Evolutionary conservation across 1,140 invertebrate species (phyloP).

Genomic region (Pogonomyrmex californicus): DNA sequence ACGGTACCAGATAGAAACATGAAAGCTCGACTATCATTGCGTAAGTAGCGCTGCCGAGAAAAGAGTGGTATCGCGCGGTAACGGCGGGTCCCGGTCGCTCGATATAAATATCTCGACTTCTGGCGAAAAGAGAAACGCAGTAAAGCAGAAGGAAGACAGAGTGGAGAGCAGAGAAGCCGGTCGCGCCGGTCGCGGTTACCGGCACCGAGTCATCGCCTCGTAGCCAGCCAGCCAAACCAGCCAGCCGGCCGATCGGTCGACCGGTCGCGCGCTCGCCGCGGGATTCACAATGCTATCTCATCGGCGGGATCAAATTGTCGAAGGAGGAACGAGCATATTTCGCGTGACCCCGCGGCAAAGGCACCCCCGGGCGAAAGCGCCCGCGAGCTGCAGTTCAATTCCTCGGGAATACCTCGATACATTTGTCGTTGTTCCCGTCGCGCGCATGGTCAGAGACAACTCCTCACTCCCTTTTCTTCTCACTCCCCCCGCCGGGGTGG

Average conservation of each 20-base stretch:
- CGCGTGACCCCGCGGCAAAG: slow-evolving; percentile 83
- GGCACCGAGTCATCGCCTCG: slow-evolving; percentile 29
- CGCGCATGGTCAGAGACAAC: slow-evolving; percentile 55
- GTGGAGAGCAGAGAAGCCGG: background rate
- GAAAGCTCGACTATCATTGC: slow-evolving; percentile 65
- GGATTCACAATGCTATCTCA: slow-evolving; percentile 85
- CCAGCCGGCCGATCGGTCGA: background rate
- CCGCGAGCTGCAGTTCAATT: slow-evolving; percentile 80
- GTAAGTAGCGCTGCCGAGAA: slow-evolving; percentile 66
- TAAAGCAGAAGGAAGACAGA: background rate
- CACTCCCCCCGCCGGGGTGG: no score
- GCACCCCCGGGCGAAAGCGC: slow-evolving; percentile 59
- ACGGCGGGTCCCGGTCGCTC: slow-evolving; percentile 66
- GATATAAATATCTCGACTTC: slow-evolving; percentile 72
- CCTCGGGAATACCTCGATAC: slow-evolving; percentile 85
- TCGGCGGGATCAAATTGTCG: slow-evolving; percentile 85
- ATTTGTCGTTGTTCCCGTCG: slow-evolving; percentile 82
- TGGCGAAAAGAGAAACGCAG: slow-evolving; percentile 1
- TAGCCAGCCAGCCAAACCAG: slow-evolving; percentile 19
- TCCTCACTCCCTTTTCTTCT: slow-evolving; percentile 27
- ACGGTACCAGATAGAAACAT: slow-evolving; percentile 68
- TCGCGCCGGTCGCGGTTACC: slow-evolving; percentile 56
- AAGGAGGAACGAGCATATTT: slow-evolving; percentile 85
- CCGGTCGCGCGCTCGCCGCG: slow-evolving; percentile 55
- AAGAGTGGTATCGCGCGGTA: slow-evolving; percentile 64